Conservation (phyloP, 2,113 vertebrate genomes). For the Etia nguti region DNA sequence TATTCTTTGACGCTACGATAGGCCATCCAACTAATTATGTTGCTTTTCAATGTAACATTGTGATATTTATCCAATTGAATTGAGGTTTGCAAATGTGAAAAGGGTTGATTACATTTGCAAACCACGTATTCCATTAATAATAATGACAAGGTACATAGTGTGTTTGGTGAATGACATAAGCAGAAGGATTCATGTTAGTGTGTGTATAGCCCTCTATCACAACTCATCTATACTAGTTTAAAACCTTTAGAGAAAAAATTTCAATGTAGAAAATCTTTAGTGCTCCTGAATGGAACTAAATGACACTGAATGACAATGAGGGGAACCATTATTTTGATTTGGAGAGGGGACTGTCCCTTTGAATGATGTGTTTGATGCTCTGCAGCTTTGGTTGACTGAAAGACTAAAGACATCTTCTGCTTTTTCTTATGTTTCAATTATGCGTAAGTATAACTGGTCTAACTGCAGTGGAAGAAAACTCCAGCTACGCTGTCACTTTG, state of each 20-base stretch:
- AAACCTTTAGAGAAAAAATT: neutral
- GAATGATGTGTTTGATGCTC: neutral
- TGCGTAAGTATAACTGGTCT: neutral
- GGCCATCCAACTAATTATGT: neutral
- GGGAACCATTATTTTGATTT: neutral
- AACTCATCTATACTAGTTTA: neutral
- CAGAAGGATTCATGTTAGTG: neutral
- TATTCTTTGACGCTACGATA: neutral
- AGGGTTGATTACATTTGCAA: neutral
- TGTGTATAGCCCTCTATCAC: neutral
- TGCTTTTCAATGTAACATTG: neutral
- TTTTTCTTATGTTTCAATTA: neutral
- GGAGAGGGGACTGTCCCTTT: neutral
- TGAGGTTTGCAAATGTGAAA: neutral
- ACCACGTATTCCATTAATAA: neutral
- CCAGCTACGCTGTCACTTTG: neutral
- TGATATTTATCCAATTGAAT: rapidly evolving
- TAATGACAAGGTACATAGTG: neutral
- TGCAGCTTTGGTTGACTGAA: neutral
- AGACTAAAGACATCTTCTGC: neutral
- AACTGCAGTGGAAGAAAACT: neutral
- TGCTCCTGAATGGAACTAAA: neutral
- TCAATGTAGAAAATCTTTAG: rapidly evolving
- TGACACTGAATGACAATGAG: neutral
- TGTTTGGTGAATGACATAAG: neutral